Evolutionary conservation across 2,113 vertebrate genomes (phyloP).

Genomic region (Thalassarche chlororhynchos): DNA sequence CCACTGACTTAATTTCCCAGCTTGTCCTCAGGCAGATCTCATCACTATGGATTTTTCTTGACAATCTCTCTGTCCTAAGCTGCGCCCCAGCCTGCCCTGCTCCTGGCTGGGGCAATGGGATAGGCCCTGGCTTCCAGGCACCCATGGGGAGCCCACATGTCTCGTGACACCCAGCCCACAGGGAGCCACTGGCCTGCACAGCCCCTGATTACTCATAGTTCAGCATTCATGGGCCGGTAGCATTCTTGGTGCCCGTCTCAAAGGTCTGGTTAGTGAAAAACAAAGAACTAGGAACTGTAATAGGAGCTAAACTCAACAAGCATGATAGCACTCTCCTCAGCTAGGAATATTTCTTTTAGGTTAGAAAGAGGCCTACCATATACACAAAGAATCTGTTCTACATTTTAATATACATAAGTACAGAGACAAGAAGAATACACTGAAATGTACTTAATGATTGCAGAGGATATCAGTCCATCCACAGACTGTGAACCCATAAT

Average conservation of each 20-base stretch:
- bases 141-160: background rate
- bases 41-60: background rate
- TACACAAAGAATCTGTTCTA: background rate
- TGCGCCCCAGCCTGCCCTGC: background rate
- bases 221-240: background rate
- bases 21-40: background rate
- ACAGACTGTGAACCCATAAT: background rate
- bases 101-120: background rate
- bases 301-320: background rate
- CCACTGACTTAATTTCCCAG: background rate
- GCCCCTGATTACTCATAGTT: no score
- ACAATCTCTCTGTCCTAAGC: background rate
- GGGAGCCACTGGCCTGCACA: background rate
- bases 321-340: rapidly evolving
- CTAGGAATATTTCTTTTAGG: background rate
- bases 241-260: background rate
- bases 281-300: background rate
- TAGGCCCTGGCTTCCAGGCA: background rate
- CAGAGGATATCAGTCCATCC: background rate
- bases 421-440: background rate
- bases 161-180: rapidly evolving
- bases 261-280: background rate
- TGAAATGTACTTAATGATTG: background rate
- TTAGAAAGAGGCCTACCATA: background rate
- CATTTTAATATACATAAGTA: background rate